Conservation (phyloP, 2,113 vertebrate species). For the Sinosuthora webbiana region DNA sequence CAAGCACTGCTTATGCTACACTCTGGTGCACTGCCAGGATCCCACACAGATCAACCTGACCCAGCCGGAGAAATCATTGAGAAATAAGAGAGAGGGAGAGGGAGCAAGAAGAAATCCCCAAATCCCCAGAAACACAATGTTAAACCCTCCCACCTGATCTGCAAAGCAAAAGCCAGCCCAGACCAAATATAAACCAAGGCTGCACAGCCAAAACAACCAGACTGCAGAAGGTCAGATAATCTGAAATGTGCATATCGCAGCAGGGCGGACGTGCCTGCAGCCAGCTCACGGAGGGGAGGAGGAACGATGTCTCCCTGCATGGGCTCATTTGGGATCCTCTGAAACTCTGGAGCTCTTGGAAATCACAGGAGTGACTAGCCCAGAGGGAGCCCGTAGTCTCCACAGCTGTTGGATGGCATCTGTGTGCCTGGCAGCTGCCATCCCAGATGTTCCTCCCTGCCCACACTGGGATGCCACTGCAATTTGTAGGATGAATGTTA, state of each 20-base stretch:
- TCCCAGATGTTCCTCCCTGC: neutral
- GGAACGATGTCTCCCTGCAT: neutral
- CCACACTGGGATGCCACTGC: neutral
- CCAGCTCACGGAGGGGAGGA: fast-evolving
- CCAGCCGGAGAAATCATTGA: constrained; percentile 47
- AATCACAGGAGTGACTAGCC: neutral
- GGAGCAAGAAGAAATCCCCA: constrained; percentile 33
- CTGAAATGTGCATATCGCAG: neutral
- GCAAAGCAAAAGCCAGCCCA: constrained; percentile 51
- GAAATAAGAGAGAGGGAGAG: constrained; percentile 22
- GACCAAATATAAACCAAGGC: constrained; percentile 70
- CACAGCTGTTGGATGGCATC: neutral
- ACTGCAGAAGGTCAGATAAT: constrained; percentile 66
- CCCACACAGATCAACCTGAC: constrained; percentile 63
- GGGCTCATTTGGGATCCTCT: neutral
- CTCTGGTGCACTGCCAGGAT: constrained; percentile 50
- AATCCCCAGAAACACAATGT: constrained; percentile 52
- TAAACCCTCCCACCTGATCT: constrained; percentile 66
- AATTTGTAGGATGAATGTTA: neutral
- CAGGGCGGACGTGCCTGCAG: neutral
- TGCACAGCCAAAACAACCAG: constrained; percentile 67
- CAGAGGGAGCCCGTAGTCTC: neutral
- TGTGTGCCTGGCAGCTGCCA: neutral
- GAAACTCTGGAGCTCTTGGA: neutral
- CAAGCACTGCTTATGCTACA: constrained; percentile 38